Evolutionary conservation across 1,140 invertebrate genomes (phyloP).

Genomic region (Drosophila seguyi): DNA sequence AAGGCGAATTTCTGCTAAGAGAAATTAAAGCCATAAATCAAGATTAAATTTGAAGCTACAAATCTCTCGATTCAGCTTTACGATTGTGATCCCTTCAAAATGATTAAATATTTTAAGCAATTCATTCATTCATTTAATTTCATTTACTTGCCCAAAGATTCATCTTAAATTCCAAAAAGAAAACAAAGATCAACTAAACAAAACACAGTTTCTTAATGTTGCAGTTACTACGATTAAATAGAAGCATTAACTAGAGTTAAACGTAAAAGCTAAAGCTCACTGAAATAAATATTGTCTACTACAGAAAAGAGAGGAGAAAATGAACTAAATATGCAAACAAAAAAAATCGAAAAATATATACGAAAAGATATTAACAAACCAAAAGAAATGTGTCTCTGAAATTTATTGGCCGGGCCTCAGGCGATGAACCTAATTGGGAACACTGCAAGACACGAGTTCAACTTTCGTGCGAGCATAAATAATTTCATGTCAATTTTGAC

Average conservation of each 20-base stretch:
- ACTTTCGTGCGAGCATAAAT: constrained; percentile 69
- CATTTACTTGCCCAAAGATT: neutral
- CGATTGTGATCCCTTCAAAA: neutral
- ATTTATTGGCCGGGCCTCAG: constrained; percentile 20
- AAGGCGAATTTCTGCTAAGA: neutral
- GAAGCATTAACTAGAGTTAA: constrained; percentile 48
- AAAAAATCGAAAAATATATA: constrained; percentile 53
- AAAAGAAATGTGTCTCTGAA: constrained; percentile 6
- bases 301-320: constrained; percentile 19
- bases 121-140: neutral
- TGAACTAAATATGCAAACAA: constrained; percentile 63
- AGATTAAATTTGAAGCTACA: neutral
- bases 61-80: neutral
- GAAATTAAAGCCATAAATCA: constrained; percentile 8
- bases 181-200: constrained; percentile 34
- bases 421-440: constrained; percentile 45
- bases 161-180: neutral
- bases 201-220: constrained; percentile 57
- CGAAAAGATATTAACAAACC: constrained; percentile 32
- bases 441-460: constrained; percentile 47
- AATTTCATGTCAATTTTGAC: constrained; percentile 78
- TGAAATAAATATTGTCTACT: constrained; percentile 62
- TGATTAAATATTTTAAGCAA: neutral
- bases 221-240: constrained; percentile 52
- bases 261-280: constrained; percentile 42